phyloP scores from a whole-genome alignment of 2,797 vertebrate species.

The Scomberomorus guttatus region DNA sequence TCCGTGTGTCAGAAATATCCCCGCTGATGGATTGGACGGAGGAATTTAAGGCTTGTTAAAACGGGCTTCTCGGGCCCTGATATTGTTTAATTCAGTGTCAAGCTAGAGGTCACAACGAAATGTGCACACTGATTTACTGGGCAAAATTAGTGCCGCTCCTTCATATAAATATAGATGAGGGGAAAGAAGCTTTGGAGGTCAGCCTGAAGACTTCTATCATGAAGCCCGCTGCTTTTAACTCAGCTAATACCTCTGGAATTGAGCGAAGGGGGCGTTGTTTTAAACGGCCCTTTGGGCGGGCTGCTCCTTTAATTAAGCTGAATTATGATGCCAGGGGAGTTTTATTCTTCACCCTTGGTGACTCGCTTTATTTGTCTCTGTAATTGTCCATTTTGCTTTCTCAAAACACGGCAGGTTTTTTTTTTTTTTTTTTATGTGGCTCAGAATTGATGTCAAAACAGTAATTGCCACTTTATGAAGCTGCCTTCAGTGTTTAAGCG shows the following conservation, averaged over 20 bases:
- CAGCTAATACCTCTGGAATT: constrained; percentile 62
- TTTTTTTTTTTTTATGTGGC: constrained; percentile 36
- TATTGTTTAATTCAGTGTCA: constrained; percentile 88
- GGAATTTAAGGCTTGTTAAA: constrained; percentile 87
- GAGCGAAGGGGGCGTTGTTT: constrained; percentile 51
- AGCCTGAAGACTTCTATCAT: constrained; percentile 72
- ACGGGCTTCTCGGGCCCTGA: constrained; percentile 81
- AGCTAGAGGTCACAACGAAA: constrained; percentile 82
- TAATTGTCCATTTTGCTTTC: constrained; percentile 75
- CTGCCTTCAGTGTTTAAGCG: constrained; percentile 74
- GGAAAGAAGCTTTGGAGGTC: constrained; percentile 78
- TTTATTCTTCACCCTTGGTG: constrained; percentile 59
- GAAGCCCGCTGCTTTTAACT: constrained; percentile 73
- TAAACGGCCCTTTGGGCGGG: constrained; percentile 54
- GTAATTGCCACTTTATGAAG: constrained; percentile 85
- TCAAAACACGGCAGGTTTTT: constrained; percentile 48
- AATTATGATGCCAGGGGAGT: constrained; percentile 73
- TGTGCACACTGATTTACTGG: constrained; percentile 83
- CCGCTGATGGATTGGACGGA: constrained; percentile 86
- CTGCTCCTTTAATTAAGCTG: constrained; percentile 77
- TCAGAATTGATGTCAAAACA: constrained; percentile 79
- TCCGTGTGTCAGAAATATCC: constrained; percentile 86
- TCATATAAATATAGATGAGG: constrained; percentile 87
- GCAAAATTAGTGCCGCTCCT: constrained; percentile 84
- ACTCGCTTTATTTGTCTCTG: constrained; percentile 71